Evolutionary conservation across 1,140 invertebrate genomes (phyloP).

Genomic region (Rhagoletis zephyria): DNA sequence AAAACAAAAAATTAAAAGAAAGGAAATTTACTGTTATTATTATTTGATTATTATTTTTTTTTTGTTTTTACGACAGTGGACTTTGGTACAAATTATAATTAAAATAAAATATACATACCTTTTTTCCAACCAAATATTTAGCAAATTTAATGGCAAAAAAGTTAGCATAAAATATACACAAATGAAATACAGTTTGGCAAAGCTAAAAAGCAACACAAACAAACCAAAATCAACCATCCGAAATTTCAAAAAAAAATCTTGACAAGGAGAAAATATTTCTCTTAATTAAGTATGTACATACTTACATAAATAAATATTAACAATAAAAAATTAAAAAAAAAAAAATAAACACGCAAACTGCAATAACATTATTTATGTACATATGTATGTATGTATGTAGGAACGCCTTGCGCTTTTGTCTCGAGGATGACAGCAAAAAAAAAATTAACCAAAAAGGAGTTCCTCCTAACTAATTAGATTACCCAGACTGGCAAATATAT

Average conservation of each 20-base stretch:
- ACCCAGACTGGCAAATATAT: constrained; percentile 30
- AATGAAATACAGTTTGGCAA: no score
- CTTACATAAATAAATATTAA: no score
- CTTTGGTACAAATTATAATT: neutral
- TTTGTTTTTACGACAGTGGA: neutral
- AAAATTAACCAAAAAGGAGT: neutral
- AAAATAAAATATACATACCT: neutral
- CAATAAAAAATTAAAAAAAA: neutral
- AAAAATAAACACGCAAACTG: constrained; percentile 17
- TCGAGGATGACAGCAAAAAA: constrained; percentile 6
- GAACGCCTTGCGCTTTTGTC: neutral
- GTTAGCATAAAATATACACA: no score
- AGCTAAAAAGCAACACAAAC: no score
- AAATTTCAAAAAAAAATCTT: no score
- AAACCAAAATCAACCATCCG: no score
- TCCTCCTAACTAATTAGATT: neutral
- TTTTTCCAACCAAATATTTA: no score
- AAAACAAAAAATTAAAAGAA: no score
- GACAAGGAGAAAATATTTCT: no score
- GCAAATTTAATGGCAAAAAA: no score
- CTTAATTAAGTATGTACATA: no score
- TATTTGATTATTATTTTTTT: no score
- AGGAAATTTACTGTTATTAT: neutral
- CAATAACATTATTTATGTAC: constrained; percentile 19
- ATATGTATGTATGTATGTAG: constrained; percentile 17